Percentiles rank a stretch among this genome's conserved stretches.
Evolutionary conservation across 2,113 vertebrate genomes (phyloP).

Genomic region (Perognathus longimembris): DNA sequence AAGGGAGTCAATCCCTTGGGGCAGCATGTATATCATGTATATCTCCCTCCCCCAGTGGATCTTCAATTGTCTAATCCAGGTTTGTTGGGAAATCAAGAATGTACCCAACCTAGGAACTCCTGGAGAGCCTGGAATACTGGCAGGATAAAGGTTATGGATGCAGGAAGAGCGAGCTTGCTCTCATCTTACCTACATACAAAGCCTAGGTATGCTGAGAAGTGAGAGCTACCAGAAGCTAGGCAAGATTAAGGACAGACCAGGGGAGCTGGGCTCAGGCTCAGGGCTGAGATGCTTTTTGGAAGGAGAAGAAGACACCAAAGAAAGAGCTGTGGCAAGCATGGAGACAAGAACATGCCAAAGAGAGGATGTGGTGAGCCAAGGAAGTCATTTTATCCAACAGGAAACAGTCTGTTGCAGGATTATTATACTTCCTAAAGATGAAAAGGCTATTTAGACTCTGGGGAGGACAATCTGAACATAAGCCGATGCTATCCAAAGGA

Average conservation of each 20-base stretch:
- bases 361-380: neutral
- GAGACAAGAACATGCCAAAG: neutral
- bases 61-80: neutral
- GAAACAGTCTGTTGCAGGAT: conserved; percentile 12
- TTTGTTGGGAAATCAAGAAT: neutral
- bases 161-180: neutral
- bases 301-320: conserved; percentile 14
- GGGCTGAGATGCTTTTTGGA: neutral
- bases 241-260: neutral
- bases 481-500: neutral
- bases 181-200: neutral
- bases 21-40: neutral
- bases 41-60: neutral
- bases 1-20: neutral
- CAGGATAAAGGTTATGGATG: accelerated
- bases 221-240: neutral
- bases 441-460: neutral
- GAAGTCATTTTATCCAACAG: conserved; percentile 41
- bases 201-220: neutral
- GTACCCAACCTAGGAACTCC: neutral
- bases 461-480: neutral
- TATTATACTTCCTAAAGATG: conserved; percentile 15
- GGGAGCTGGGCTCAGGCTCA: neutral
- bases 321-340: neutral
- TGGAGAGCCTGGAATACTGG: neutral